Evolutionary conservation across 2,797 vertebrate species (phyloP).

Genomic region (Sebastes minor): DNA sequence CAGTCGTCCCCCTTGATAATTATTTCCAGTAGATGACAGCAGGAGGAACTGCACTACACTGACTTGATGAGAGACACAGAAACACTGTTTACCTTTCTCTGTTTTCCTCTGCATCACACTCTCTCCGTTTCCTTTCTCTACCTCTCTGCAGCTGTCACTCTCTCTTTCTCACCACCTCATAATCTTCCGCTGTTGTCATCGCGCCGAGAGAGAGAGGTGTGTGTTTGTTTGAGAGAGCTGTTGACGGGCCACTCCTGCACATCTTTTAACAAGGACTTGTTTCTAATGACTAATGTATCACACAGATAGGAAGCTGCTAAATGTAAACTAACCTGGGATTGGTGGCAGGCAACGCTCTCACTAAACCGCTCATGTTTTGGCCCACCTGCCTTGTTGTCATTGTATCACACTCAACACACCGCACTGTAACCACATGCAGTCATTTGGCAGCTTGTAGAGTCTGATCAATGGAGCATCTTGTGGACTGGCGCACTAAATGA

Average conservation of each 20-base stretch:
- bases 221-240: conserved; percentile 58
- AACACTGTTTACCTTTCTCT: conserved; percentile 57
- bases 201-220: conserved; percentile 40
- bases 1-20: conserved; percentile 46
- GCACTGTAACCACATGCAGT: conserved; percentile 11
- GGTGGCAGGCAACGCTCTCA: conserved; percentile 26
- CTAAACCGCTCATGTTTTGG: conserved; percentile 16
- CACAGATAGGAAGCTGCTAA: conserved; percentile 45
- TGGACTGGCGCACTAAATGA: conserved; percentile 33
- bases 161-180: conserved; percentile 76
- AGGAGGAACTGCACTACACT: conserved; percentile 59
- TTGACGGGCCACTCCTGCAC: conserved; percentile 55
- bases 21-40: conserved; percentile 72
- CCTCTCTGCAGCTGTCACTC: conserved; percentile 56
- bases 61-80: conserved; percentile 64
- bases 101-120: conserved; percentile 31
- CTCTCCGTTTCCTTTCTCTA: conserved; percentile 6
- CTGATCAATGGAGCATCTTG: conserved; percentile 8
- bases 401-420: conserved; percentile 26
- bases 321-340: conserved; percentile 56
- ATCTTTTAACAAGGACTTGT: conserved; percentile 77
- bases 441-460: conserved; percentile 14
- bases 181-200: conserved; percentile 61
- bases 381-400: conserved; percentile 36
- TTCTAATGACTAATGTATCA: conserved; percentile 58